phyloP scores from a whole-genome alignment of 2,888 invertebrate species.

The Erpobdella octoculata region DNA sequence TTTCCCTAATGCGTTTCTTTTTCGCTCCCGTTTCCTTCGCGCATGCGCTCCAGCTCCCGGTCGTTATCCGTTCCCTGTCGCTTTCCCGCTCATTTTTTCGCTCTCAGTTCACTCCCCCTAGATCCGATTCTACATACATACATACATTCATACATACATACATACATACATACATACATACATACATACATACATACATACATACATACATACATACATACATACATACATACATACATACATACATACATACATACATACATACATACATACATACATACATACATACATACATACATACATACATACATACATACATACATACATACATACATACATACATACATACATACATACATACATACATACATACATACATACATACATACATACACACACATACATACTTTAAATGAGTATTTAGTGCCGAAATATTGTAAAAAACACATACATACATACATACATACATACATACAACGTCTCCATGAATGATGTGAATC shows the following conservation, averaged over 20 bases:
- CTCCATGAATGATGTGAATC: no score
- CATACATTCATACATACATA: constrained; percentile 13
- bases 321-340: constrained; percentile 20
- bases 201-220: not conserved
- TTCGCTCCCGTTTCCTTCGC: no score
- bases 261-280: constrained; percentile 16
- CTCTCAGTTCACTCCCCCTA: no score
- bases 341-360: constrained; percentile 13
- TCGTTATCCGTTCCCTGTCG: no score
- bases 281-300: not conserved
- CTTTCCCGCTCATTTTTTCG: no score
- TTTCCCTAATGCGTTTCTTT: no score
- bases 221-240: constrained; percentile 6
- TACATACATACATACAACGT: not conserved
- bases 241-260: constrained; percentile 2
- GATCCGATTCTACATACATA: no score
- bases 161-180: constrained; percentile 17
- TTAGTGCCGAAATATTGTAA: no score
- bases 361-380: constrained; percentile 9
- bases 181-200: not conserved
- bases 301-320: constrained; percentile 14
- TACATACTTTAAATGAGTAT: no score
- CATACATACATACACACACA: no score
- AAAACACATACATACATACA: no score
- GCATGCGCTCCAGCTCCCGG: no score